phyloP scores from a whole-genome alignment of 2,113 vertebrate species.

The Phyllostomus hastatus region DNA sequence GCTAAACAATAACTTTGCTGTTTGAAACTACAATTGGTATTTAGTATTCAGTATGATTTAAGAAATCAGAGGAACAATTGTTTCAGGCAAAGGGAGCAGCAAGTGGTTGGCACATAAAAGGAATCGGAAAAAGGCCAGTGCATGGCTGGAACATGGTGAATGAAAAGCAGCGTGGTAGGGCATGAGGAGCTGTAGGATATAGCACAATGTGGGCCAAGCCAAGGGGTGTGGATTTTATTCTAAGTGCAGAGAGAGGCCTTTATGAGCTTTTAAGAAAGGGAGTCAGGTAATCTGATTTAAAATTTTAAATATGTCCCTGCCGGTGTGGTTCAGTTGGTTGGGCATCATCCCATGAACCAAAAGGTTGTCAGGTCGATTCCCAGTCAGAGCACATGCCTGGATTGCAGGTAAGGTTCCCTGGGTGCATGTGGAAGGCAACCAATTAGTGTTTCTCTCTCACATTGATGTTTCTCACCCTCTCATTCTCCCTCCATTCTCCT shows the following conservation, averaged over 20 bases:
- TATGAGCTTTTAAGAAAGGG: neutral
- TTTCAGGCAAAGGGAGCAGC: neutral
- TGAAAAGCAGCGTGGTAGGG: neutral
- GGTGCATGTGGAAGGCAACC: too few relatives aligned
- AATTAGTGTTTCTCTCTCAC: too few relatives aligned
- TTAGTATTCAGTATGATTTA: neutral
- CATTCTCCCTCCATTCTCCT: too few relatives aligned
- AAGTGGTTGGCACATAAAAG: neutral
- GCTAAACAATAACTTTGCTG: neutral
- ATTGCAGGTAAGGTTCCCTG: too few relatives aligned
- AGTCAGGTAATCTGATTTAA: neutral
- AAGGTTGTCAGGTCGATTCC: too few relatives aligned
- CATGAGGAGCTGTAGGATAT: rapidly evolving
- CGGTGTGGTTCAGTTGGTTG: too few relatives aligned
- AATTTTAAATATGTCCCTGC: neutral
- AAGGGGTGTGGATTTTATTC: neutral
- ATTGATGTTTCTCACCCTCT: too few relatives aligned
- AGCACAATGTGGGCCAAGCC: neutral
- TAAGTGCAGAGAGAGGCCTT: neutral
- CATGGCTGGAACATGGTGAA: neutral
- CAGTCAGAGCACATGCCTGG: too few relatives aligned
- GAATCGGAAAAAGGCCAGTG: neutral
- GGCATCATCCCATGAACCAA: too few relatives aligned
- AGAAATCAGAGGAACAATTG: neutral
- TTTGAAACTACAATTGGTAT: neutral